Conservation (phyloP, 2,113 vertebrate genomes). For the Myocastor coypus region DNA sequence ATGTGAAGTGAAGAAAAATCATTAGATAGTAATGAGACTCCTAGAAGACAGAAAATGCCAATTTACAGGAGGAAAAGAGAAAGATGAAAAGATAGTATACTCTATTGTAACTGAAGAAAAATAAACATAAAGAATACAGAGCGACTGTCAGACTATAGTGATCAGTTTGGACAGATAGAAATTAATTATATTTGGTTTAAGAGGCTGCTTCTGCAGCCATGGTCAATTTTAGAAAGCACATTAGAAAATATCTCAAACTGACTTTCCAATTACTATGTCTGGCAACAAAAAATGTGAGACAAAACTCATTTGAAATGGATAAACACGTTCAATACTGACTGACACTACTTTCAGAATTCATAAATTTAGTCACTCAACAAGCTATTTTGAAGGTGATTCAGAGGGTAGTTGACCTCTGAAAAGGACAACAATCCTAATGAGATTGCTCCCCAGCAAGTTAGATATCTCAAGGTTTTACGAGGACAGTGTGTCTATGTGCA, state of each 20-base stretch:
- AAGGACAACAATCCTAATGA: conserved; percentile 54
- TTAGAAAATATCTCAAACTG: conserved; percentile 87
- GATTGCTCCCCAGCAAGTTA: conserved; percentile 41
- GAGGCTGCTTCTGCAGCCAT: conserved; percentile 83
- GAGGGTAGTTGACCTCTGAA: conserved; percentile 67
- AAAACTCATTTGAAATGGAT: conserved; percentile 86
- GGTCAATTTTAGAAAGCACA: conserved; percentile 86
- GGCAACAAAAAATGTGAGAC: conserved; percentile 84
- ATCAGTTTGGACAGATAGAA: conserved; percentile 87
- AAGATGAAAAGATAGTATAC: conserved; percentile 82
- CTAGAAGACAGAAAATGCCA: conserved; percentile 87
- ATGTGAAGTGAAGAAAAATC: conserved; percentile 81
- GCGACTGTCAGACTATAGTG: conserved; percentile 83
- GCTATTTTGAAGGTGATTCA: conserved; percentile 75
- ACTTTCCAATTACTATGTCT: conserved; percentile 87
- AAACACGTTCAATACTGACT: conserved; percentile 83
- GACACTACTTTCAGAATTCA: conserved; percentile 85
- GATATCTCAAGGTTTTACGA: conserved; percentile 53
- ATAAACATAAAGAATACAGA: conserved; percentile 83
- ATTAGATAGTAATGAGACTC: conserved; percentile 84
- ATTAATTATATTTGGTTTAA: conserved; percentile 89
- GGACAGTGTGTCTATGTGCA: background rate
- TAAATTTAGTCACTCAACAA: conserved; percentile 78
- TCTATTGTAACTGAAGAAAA: conserved; percentile 79
- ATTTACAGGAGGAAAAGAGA: conserved; percentile 82